Conservation (phyloP, 2,888 invertebrate genomes). For the Platycheirus rosarum region DNA sequence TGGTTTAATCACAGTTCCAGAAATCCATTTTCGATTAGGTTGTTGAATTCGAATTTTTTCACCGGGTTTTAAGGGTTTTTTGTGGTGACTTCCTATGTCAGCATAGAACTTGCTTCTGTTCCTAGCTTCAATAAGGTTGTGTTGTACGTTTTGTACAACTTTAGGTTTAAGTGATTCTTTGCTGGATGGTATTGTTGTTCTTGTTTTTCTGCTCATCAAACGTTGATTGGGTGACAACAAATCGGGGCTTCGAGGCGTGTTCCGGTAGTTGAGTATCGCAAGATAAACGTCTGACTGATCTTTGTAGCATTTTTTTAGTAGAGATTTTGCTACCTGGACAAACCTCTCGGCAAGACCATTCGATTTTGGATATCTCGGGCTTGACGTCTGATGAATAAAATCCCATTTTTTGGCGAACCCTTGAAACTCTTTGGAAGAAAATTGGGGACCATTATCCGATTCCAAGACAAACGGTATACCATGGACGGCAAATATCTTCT, state of each 20-base stretch:
- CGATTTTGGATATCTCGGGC: constrained; percentile 47
- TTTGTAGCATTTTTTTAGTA: constrained; percentile 39
- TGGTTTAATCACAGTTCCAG: constrained; percentile 35
- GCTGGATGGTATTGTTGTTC: constrained; percentile 45
- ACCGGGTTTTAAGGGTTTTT: constrained; percentile 14
- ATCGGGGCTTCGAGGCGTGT: constrained; percentile 45
- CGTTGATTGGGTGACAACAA: too few species aligned
- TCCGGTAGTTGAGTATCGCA: constrained; percentile 37
- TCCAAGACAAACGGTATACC: constrained; percentile 34
- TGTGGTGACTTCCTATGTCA: constrained; percentile 40
- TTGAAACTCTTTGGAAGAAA: too few species aligned
- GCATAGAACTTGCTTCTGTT: constrained; percentile 36
- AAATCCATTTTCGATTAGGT: constrained; percentile 39
- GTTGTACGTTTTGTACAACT: constrained; percentile 72
- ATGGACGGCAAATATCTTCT: constrained; percentile 26
- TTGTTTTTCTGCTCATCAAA: too few species aligned
- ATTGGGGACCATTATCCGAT: constrained; percentile 44
- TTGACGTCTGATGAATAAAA: constrained; percentile 49
- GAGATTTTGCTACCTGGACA: constrained; percentile 37
- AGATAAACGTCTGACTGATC: constrained; percentile 36
- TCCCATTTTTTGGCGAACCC: constrained; percentile 37
- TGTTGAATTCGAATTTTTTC: constrained; percentile 36
- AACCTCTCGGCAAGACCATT: constrained; percentile 41
- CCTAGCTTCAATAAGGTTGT: constrained; percentile 11
- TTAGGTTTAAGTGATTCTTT: constrained; percentile 37